Evolutionary conservation across 2,888 invertebrate species (phyloP).

Genomic region (Latrodectus hesperus): DNA sequence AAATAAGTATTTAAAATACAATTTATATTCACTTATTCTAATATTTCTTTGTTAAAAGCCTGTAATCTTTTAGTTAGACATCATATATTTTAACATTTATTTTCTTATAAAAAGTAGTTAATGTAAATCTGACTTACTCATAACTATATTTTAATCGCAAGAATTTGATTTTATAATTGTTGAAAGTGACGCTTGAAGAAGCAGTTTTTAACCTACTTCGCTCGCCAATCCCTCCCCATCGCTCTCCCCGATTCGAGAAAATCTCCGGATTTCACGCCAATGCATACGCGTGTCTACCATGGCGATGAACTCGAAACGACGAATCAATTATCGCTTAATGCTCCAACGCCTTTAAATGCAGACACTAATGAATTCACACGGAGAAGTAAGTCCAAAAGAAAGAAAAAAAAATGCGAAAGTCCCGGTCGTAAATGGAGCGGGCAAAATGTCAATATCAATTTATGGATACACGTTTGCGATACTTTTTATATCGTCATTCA

Average conservation of each 20-base stretch:
- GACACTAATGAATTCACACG: conserved; percentile 59
- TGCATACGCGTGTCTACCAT: conserved; percentile 27
- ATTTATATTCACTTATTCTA: no score
- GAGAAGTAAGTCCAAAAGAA: conserved; percentile 3
- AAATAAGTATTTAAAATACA: no score
- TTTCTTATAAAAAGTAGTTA: no score
- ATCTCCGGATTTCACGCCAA: conserved; percentile 48
- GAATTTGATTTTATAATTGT: no score
- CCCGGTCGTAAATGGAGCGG: conserved; percentile 40
- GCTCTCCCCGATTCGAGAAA: conserved; percentile 14
- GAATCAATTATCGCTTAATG: conserved; percentile 65
- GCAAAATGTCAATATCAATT: conserved; percentile 59
- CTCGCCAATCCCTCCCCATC: background rate
- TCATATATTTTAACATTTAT: no score
- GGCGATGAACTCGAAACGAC: conserved; percentile 25
- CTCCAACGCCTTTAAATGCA: conserved; percentile 50
- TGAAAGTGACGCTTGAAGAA: background rate
- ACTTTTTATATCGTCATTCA: background rate
- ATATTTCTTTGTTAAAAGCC: no score
- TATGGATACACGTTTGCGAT: conserved; percentile 7
- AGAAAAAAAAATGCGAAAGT: no score
- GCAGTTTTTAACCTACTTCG: background rate
- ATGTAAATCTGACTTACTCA: no score
- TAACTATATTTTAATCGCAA: no score
- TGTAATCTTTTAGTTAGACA: no score